Evolutionary conservation across 1,140 invertebrate species (phyloP), one percentile per base, ranked within the genome.

Genomic region (Drosophila baimaii): DNA sequence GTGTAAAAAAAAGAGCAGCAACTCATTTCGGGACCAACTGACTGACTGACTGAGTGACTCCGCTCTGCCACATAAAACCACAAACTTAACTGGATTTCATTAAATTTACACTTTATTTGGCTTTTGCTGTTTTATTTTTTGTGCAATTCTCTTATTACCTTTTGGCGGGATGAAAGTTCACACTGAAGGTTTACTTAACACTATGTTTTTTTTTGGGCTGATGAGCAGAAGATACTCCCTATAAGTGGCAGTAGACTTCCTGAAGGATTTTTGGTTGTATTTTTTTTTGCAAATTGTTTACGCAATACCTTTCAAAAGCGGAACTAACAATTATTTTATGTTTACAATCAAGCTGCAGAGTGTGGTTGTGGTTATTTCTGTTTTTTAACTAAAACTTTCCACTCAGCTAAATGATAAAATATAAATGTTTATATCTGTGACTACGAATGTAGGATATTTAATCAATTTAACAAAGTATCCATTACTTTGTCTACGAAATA

Each of bases 1-100:
- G n/a, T n/a, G n/a, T n/a, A 13, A 51, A 37, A 57, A 64, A 46
- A 46, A 47, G 33, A 55, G 55, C 63, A 75, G 61, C 64, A 47
- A 62, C 35, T 43, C 61, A 73, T 56, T 51, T 35, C 57, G 69
- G 56, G 33, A 72, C 62, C 63, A 43, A 81, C 68, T 77, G 52
- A 76, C 70, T 70, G 56, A 72, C 57, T 77, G 56, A 78, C 47
- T 44, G 78, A 63, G 52, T 81, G 77, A 74, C 85, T 73, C 63
- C 29, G 41, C 55, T 59, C 49, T 77, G 58, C 73, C 73, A 66
- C 73, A 77, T 77, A 59, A 77, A 58, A 69, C 63, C 49, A 54
- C 46, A 39, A 52, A 59, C 54, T 52, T 68, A 54, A 77, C 73
- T 71, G 66, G 46, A 78, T 78, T 77, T 77, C 65, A 71, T 75